These are phyloP conservation scores for Euplexia lucipara DNA, from an alignment of 2,888 invertebrate genomes.

Conservation along the genomic window DNA sequence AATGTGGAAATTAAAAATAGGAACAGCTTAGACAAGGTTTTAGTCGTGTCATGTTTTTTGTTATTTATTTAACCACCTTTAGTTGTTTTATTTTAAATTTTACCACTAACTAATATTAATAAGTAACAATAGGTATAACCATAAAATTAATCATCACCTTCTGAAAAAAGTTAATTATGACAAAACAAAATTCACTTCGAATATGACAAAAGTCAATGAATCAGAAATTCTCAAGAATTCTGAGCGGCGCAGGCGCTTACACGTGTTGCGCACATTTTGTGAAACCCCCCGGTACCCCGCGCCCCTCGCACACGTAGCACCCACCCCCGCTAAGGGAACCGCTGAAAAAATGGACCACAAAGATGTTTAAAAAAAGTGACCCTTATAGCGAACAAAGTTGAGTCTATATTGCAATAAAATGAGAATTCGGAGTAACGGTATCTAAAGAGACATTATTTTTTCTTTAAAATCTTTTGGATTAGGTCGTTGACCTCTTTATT, in stretches of 20 bases:
- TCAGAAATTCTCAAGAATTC: conserved; percentile 88
- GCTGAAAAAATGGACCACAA: conserved; percentile 82
- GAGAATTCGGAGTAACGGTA: conserved; percentile 54
- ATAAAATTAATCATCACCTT: conserved; percentile 56
- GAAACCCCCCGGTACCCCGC: conserved; percentile 72
- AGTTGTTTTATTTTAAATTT: neutral
- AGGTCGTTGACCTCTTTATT: conserved; percentile 76
- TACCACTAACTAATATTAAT: neutral
- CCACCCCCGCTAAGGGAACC: conserved; percentile 81
- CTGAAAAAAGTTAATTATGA: conserved; percentile 63
- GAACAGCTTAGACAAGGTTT: no score
- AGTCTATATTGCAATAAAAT: conserved; percentile 52
- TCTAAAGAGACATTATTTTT: conserved; percentile 74
- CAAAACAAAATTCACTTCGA: conserved; percentile 66
- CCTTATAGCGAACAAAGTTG: conserved; percentile 64
- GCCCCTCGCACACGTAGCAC: conserved; percentile 68
- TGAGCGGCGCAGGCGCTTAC: conserved; percentile 74
- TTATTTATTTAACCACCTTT: neutral
- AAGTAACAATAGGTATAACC: neutral
- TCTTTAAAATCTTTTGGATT: conserved; percentile 60
- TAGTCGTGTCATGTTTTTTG: no score
- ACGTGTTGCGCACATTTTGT: conserved; percentile 86
- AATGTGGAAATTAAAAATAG: no score
- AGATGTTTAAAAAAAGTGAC: conserved; percentile 65
- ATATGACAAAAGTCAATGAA: conserved; percentile 82